Evolutionary conservation across 2,797 vertebrate genomes (phyloP), one percentile per base, ranked within the genome.

Genomic region (Coreius guichenoti): DNA sequence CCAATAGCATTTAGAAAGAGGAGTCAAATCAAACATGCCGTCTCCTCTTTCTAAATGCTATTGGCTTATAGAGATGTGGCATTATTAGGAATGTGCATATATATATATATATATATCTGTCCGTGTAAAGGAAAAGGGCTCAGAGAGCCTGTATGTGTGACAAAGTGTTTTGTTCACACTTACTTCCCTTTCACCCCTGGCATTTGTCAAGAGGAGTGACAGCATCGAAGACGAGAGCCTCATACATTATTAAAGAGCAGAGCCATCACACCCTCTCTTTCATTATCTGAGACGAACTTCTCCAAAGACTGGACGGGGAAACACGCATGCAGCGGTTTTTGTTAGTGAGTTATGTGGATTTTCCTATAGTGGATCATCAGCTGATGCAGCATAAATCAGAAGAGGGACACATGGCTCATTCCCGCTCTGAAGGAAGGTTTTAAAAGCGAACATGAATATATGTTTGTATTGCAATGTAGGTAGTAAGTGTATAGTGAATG

Each of bases 181-280:
- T 91, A 73, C 81, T 88, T 88, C 65, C 86, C 70, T 61, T 77
- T 90, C 88, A 93, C 88, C 90, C 84, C 88, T 93, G 91, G 92
- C 92, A 93, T 94, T 92, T 93, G 90, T 90, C 87, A 86, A 86
- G 87, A 89, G 77, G 76, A 88, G 87, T 86, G 87, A 86, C 89
- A 90, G 91, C 83, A 89, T 54, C 2, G 73, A 87, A 89, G 88
- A 92, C 86, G 90, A 87, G 88, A 65, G 86, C 88, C 89, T 93
- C 90, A 92, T 94, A 77, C 88, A 93, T 94, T 92, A 93, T 92
- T 93, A 91, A 93, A 87, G 23, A 76, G 90, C 77, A 54, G 23
- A 56, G 84, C 69, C 78, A 26, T 85, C 76, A 82, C 33, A 29
- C 45, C 65, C 84, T 72, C 49, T 39, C 74, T 85, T 88, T 88